Percentiles rank a stretch among this genome's conserved stretches.
phyloP scores from a whole-genome alignment of 2,888 invertebrate genomes.

The Bombylius discolor region DNA sequence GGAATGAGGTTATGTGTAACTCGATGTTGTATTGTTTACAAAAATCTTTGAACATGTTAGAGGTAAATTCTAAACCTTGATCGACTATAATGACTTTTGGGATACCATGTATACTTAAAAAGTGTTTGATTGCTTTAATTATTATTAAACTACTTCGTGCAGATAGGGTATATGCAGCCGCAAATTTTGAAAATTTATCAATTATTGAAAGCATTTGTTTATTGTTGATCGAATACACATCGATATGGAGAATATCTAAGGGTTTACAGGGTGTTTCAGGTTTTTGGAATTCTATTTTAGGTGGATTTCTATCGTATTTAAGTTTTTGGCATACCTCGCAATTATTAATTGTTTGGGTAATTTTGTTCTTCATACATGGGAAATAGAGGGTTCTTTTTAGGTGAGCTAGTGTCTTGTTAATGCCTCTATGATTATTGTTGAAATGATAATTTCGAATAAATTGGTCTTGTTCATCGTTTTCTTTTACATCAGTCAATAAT shows the following conservation, averaged over 20 bases:
- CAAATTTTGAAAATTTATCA: neutral
- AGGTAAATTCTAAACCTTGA: neutral
- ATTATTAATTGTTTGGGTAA: no score
- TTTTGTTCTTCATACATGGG: no score
- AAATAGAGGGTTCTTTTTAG: no score
- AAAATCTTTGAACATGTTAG: neutral
- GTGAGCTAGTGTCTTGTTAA: no score
- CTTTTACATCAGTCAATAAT: neutral
- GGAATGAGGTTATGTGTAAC: neutral
- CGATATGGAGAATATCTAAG: neutral
- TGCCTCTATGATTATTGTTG: neutral
- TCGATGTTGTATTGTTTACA: neutral
- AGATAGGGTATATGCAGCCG: neutral
- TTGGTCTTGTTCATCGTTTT: neutral
- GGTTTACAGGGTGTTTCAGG: neutral
- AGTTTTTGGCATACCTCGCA: no score
- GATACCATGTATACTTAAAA: neutral
- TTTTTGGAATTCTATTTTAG: neutral
- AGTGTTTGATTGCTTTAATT: neutral
- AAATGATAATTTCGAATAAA: neutral
- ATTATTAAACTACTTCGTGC: neutral
- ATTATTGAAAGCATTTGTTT: neutral
- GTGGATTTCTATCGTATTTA: no score
- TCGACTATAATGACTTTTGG: neutral
- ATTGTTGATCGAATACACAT: neutral